phyloP scores from a whole-genome alignment of 1,140 invertebrate genomes.

The Drosophila nasuta region DNA sequence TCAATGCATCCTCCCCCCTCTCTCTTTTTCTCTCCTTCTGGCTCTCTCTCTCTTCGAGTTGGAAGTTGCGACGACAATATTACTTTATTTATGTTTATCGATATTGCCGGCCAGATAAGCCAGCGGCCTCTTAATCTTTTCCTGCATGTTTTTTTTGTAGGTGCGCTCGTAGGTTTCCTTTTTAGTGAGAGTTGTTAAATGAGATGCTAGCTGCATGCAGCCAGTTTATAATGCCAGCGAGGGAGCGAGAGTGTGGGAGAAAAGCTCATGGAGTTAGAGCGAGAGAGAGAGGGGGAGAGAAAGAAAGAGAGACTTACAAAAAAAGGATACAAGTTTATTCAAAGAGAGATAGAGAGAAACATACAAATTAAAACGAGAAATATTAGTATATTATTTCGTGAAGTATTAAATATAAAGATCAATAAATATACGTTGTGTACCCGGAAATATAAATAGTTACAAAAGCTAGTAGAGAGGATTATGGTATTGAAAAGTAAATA shows the following conservation, averaged over 20 bases:
- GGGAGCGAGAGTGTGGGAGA: too few species aligned
- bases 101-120: constrained; percentile 74
- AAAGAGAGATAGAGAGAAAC: too few species aligned
- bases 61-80: constrained; percentile 65
- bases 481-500: too few species aligned
- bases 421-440: too few species aligned
- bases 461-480: too few species aligned
- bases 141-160: constrained; percentile 52
- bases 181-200: constrained; percentile 73
- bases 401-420: too few species aligned
- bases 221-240: neutral
- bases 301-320: neutral
- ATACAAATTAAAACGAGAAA: too few species aligned
- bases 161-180: constrained; percentile 73
- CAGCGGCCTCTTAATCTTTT: constrained; percentile 12
- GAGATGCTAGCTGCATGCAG: constrained; percentile 44
- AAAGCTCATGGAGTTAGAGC: too few species aligned
- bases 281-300: neutral
- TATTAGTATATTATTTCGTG: too few species aligned
- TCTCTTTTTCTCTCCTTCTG: neutral
- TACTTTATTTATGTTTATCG: constrained; percentile 79
- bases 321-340: neutral
- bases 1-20: constrained; percentile 24
- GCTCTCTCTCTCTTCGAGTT: too few species aligned
- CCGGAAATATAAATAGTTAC: too few species aligned